Conservation (phyloP, 2,888 invertebrate genomes). For the Polymixis flavicincta region DNA sequence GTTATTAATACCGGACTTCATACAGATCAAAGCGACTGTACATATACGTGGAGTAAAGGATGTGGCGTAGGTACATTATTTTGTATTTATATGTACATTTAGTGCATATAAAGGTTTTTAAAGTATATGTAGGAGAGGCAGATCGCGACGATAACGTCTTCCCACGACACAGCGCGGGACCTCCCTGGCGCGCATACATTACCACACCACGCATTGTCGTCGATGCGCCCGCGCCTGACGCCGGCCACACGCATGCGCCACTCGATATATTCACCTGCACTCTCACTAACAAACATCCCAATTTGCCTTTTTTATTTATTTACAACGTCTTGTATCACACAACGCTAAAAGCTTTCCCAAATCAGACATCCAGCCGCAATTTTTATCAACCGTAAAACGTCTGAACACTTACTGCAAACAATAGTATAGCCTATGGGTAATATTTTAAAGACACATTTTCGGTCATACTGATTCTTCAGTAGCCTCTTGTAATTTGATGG, state of each 20-base stretch:
- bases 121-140: constrained; percentile 65
- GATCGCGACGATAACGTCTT: constrained; percentile 79
- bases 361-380: background rate
- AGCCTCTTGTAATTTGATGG: background rate
- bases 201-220: constrained; percentile 81
- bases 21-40: constrained; percentile 36
- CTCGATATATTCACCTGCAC: constrained; percentile 64
- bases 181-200: constrained; percentile 89
- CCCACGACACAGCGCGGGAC: constrained; percentile 83
- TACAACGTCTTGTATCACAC: constrained; percentile 8
- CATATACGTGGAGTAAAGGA: constrained; percentile 39
- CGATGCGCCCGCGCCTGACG: constrained; percentile 66
- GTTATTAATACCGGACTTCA: constrained; percentile 2
- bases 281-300: constrained; percentile 61
- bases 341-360: constrained; percentile 1
- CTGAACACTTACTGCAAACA: background rate
- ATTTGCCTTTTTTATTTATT: constrained; percentile 47
- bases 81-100: too few relatives aligned
- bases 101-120: constrained; percentile 60
- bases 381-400: background rate
- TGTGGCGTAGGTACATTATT: constrained; percentile 42
- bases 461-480: background rate
- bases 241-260: constrained; percentile 69
- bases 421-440: background rate
- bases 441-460: background rate